Evolutionary conservation across 53 echinoderm and acorn worm species (phyloP), one percentile per base, ranked within the genome.

Genomic region (Paracentrotus lividus): DNA sequence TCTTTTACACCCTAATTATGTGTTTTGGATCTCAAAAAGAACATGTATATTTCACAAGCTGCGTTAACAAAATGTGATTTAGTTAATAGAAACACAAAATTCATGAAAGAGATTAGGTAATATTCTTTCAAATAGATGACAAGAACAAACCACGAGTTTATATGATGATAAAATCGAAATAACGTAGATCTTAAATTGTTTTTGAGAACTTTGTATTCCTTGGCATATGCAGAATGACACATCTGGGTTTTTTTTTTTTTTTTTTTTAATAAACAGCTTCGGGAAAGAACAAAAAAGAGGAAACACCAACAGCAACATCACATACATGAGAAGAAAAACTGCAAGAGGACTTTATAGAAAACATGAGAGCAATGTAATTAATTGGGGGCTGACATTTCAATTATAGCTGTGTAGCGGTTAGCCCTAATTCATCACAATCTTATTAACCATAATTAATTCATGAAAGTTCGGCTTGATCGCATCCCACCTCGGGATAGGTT

Each of bases 301-400:
- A 2, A 72, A 40, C 5, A 57, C 0, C 1, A 57, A 57, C 14
- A 57, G n/a, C n/a, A 40, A 72, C 72, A 10, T 36, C 33, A 72
- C 16, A 36, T 27, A 72, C 34, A n/a, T 7, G n/a, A 72, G 18
- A n/a, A 81, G 5, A 47, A 32, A 81, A n/a, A 8, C 27, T 81
- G 44, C 81, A 47, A 12, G 47, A n/a, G 26, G 16, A 45, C 31
- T 45, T 47, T 9, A 47, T 47, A 81, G 26, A n/a, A 21, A 81
- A n/a, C 47, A 47, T 27, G 47, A 81, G 13, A n/a, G 27, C 47
- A 47, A 47, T 47, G 18, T 81, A 81, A 81, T 81, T 81, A 47
- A 81, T 81, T 45, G 47, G 81, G 1, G 81, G 81, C 44, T 81
- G 81, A 81, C 81, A 81, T 81, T 81, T 81, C 81, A 81, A 81